Evolutionary conservation across 2,888 invertebrate genomes (phyloP).

Genomic region (Copidosoma aretas): DNA sequence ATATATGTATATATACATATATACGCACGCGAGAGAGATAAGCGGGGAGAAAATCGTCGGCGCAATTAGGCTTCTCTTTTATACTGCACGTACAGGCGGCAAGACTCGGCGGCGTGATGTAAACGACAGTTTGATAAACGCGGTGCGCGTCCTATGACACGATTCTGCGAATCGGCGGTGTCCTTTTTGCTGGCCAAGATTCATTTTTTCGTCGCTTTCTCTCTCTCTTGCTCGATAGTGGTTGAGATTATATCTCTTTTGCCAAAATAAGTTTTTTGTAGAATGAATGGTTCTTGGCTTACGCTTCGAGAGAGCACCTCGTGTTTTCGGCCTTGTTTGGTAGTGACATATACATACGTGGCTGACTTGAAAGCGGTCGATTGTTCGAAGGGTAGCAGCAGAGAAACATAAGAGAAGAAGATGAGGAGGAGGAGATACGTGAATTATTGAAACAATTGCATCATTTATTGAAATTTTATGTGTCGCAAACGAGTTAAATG

Average conservation of each 20-base stretch:
- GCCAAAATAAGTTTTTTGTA: no score
- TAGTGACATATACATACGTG: no score
- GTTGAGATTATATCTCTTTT: no score
- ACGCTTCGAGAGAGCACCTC: no score
- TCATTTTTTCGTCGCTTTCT: no score
- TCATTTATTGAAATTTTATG: constrained; percentile 38
- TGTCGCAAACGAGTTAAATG: constrained; percentile 30
- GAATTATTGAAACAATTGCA: constrained; percentile 26
- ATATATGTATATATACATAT: neutral
- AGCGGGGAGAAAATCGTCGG: constrained; percentile 17
- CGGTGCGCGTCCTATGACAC: constrained; percentile 36
- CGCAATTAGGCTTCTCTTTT: constrained; percentile 36
- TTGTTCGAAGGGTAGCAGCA: no score
- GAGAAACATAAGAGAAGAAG: constrained; percentile 7
- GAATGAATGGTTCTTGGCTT: no score
- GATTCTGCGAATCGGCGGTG: constrained; percentile 27
- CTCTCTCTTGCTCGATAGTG: no score
- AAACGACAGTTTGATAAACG: constrained; percentile 38
- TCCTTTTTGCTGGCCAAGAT: constrained; percentile 3
- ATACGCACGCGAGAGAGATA: constrained; percentile 15
- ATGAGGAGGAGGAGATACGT: no score
- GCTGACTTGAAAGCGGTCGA: no score
- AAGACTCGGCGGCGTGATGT: constrained; percentile 20
- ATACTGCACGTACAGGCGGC: constrained; percentile 14
- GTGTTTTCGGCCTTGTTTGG: no score